Percentiles rank a stretch among this genome's conserved stretches.
phyloP scores from a whole-genome alignment of 1,140 invertebrate species.

The Caerostris darwini region DNA sequence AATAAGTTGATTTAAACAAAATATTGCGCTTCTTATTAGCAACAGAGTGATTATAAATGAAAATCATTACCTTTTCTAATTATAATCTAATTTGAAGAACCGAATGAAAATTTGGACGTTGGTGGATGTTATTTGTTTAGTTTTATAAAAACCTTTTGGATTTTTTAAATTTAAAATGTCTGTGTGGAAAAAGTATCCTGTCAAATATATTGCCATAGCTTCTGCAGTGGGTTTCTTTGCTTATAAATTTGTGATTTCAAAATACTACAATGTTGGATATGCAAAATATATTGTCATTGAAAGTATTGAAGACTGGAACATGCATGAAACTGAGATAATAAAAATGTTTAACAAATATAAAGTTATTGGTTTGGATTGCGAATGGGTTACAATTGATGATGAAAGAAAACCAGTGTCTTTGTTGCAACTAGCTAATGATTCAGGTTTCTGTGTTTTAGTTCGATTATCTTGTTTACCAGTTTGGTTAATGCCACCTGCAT shows the following conservation, averaged over 20 bases:
- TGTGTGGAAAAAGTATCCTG: neutral
- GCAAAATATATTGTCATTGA: slow-evolving; percentile 50
- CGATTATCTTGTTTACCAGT: slow-evolving; percentile 84
- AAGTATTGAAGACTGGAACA: slow-evolving; percentile 52
- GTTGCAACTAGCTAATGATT: slow-evolving; percentile 85
- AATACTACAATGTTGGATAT: neutral
- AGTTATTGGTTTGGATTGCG: slow-evolving; percentile 87
- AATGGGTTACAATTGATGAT: slow-evolving; percentile 86
- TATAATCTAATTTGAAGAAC: too few relatives aligned
- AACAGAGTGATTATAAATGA: too few relatives aligned
- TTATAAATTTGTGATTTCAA: neutral
- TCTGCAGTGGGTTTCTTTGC: neutral
- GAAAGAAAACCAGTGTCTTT: slow-evolving; percentile 84
- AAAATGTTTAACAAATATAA: slow-evolving; percentile 49
- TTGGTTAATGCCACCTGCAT: slow-evolving; percentile 83
- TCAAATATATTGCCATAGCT: neutral
- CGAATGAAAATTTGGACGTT: too few relatives aligned
- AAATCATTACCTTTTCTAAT: too few relatives aligned
- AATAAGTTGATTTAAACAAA: too few relatives aligned
- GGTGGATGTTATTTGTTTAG: too few relatives aligned
- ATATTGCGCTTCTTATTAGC: too few relatives aligned
- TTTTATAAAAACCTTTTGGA: too few relatives aligned
- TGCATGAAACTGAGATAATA: slow-evolving; percentile 39
- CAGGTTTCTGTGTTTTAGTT: slow-evolving; percentile 86
- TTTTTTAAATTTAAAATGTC: neutral